Evolutionary conservation across 2,888 invertebrate genomes (phyloP).

Genomic region (Parnassius glacialis): DNA sequence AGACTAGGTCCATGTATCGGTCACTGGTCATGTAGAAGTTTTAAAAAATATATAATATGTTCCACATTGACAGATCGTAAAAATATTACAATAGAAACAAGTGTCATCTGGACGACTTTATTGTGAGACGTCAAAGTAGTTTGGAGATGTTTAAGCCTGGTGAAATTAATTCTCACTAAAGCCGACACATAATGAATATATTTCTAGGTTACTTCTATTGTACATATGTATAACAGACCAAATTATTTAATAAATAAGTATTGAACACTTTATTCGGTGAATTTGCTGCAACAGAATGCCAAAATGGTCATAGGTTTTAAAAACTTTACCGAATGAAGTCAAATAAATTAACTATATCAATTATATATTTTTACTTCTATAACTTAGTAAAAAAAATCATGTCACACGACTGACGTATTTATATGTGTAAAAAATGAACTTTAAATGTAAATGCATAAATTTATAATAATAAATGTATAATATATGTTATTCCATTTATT

Average conservation of each 20-base stretch:
- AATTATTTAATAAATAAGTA: conserved; percentile 20
- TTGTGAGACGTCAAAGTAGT: too few relatives aligned
- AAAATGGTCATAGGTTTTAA: not conserved
- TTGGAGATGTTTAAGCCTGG: not conserved
- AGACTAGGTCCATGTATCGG: too few relatives aligned
- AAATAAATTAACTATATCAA: conserved; percentile 3
- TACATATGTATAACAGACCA: conserved; percentile 25
- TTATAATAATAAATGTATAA: conserved; percentile 19
- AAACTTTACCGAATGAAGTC: not conserved
- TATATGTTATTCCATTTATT: conserved; percentile 28
- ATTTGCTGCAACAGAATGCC: not conserved
- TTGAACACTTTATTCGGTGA: not conserved
- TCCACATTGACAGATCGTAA: too few relatives aligned
- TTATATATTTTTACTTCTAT: conserved; percentile 18
- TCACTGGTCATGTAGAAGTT: too few relatives aligned
- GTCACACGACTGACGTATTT: conserved; percentile 17
- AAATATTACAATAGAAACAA: too few relatives aligned
- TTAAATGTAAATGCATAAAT: conserved; percentile 21
- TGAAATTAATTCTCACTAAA: conserved; percentile 1
- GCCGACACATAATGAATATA: not conserved
- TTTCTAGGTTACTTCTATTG: conserved; percentile 9
- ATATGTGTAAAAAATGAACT: conserved; percentile 6
- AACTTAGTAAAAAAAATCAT: conserved; percentile 6
- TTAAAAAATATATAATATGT: too few relatives aligned
- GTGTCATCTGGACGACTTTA: too few relatives aligned